phyloP scores from a whole-genome alignment of 2,888 invertebrate species.

The Scaptomyza reducta region DNA sequence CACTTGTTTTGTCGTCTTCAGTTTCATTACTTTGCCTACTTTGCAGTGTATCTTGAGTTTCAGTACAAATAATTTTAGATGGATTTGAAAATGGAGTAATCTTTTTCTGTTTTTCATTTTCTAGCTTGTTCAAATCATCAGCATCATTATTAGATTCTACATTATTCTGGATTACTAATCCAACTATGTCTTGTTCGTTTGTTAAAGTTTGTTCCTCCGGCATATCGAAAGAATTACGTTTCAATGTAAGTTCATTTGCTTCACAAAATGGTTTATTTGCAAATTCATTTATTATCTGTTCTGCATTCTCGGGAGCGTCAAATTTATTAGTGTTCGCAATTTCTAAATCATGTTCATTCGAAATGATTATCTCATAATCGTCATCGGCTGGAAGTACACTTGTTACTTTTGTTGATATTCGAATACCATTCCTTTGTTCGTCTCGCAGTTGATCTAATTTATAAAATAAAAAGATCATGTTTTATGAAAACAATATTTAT shows the following conservation, averaged over 20 bases:
- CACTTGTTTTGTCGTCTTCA: neutral
- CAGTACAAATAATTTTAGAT: neutral
- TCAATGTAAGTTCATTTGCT: neutral
- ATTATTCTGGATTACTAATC: neutral
- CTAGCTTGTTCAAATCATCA: neutral
- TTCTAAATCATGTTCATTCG: neutral
- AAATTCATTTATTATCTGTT: neutral
- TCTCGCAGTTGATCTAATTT: neutral
- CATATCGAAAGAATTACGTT: neutral
- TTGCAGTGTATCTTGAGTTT: neutral
- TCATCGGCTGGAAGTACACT: constrained; percentile 35
- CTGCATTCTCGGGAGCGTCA: neutral
- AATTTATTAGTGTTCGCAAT: neutral
- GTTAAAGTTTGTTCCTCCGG: neutral
- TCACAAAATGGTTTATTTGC: neutral
- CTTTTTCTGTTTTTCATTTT: neutral
- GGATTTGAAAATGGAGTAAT: neutral
- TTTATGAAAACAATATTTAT: too few relatives aligned
- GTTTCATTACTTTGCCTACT: neutral
- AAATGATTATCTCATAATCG: constrained; percentile 25
- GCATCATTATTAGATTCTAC: neutral
- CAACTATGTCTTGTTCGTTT: neutral
- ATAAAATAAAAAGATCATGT: too few relatives aligned
- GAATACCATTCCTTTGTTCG: neutral
- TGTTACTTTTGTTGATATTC: constrained; percentile 26